Percentiles rank a stretch among this genome's conserved stretches.
Conservation (phyloP, 2,113 vertebrate species). For the Macrotus californicus region DNA sequence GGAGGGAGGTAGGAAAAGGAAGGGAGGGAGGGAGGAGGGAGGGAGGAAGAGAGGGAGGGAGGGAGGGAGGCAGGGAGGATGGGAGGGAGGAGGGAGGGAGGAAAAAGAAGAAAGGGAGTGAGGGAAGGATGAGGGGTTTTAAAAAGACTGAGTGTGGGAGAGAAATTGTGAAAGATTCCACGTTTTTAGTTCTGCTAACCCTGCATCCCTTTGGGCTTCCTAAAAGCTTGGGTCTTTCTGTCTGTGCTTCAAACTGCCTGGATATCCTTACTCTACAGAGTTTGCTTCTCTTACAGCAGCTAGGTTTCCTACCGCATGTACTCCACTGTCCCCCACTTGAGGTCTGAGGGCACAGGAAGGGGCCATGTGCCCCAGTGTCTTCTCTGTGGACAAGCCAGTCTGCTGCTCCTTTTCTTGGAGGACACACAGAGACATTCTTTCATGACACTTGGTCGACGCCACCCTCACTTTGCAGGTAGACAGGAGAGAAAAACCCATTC, state of each 20-base stretch:
- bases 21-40: background rate
- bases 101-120: background rate
- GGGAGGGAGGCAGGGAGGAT: accelerated
- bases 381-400: background rate
- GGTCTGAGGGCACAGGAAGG: background rate
- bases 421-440: background rate
- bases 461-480: background rate
- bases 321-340: background rate
- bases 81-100: background rate
- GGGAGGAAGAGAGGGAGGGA: too few relatives aligned
- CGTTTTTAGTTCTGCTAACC: background rate
- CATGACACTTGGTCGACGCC: background rate
- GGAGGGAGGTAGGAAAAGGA: too few relatives aligned
- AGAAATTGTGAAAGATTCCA: background rate
- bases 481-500: background rate
- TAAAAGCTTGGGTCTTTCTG: background rate
- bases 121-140: background rate
- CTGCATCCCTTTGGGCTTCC: background rate
- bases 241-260: background rate
- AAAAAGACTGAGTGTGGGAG: background rate
- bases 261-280: background rate
- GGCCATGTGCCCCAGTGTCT: background rate
- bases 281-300: too few relatives aligned
- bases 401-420: background rate
- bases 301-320: background rate